These are phyloP conservation scores for Rhipidura dahli DNA, from an alignment of 2,113 vertebrate species.

Conservation along the genomic window DNA sequence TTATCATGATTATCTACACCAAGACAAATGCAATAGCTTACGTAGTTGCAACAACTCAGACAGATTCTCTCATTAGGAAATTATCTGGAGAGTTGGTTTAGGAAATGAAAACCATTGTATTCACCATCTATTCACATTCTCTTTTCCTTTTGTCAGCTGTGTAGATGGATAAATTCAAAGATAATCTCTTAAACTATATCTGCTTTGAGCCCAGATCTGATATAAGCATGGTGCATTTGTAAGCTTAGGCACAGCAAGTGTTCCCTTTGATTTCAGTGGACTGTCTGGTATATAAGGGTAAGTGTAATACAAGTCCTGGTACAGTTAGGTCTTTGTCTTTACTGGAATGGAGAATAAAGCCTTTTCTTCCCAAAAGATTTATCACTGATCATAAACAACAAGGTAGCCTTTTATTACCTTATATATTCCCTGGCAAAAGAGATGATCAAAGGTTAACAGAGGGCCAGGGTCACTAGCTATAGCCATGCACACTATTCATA, in stretches of 20 bases:
- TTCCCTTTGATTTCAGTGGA: neutral
- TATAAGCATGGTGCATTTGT: neutral
- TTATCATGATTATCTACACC: neutral
- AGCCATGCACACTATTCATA: neutral
- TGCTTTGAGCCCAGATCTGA: neutral
- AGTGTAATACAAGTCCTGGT: neutral
- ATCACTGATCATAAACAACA: neutral
- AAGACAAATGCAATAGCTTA: neutral
- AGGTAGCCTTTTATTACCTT: neutral
- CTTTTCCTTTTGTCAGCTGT: neutral
- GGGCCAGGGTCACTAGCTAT: neutral
- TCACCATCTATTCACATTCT: neutral
- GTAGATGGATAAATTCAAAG: neutral
- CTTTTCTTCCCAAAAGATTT: neutral
- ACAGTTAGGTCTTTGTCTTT: neutral
- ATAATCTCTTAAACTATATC: neutral
- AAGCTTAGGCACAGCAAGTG: neutral
- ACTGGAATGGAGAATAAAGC: neutral
- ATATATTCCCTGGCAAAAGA: neutral
- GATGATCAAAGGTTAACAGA: neutral
- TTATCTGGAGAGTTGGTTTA: neutral
- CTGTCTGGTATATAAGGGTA: neutral
- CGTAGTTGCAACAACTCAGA: neutral
- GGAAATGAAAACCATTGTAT: neutral
- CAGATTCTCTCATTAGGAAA: neutral